phyloP scores from a whole-genome alignment of 1,140 invertebrate species.

The Bathynomus jamesi region DNA sequence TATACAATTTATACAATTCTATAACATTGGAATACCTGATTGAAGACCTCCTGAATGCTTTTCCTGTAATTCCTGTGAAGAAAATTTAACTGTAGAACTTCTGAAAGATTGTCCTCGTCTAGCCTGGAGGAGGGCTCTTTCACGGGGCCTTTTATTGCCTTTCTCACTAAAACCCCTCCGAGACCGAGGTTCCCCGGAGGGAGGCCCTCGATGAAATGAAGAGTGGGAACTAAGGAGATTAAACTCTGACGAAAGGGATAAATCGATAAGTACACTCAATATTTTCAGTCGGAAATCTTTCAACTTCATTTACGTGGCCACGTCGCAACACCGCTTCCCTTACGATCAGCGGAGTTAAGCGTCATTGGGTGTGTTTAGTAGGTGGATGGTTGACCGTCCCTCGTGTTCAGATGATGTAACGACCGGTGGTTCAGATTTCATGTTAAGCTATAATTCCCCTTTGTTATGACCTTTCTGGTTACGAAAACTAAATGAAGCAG shows the following conservation, averaged over 20 bases:
- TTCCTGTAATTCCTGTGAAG: background rate
- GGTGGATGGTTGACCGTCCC: no score
- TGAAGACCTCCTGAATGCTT: background rate
- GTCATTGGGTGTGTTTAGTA: no score
- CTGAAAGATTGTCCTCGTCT: background rate
- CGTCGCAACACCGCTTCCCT: no score
- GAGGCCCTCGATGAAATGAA: background rate
- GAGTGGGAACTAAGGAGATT: background rate
- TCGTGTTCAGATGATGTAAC: no score
- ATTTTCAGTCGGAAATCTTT: no score
- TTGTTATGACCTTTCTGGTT: no score
- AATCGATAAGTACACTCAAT: background rate
- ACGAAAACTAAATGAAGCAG: no score
- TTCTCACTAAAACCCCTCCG: background rate
- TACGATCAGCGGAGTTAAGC: no score
- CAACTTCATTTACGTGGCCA: no score
- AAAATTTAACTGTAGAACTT: background rate
- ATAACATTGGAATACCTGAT: background rate
- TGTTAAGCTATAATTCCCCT: no score
- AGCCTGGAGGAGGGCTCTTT: background rate
- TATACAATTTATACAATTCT: no score
- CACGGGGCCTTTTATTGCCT: background rate
- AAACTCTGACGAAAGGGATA: background rate
- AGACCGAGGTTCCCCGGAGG: background rate
- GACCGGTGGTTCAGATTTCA: no score